Conservation (phyloP, 2,888 invertebrate species). For the Blera fallax region DNA sequence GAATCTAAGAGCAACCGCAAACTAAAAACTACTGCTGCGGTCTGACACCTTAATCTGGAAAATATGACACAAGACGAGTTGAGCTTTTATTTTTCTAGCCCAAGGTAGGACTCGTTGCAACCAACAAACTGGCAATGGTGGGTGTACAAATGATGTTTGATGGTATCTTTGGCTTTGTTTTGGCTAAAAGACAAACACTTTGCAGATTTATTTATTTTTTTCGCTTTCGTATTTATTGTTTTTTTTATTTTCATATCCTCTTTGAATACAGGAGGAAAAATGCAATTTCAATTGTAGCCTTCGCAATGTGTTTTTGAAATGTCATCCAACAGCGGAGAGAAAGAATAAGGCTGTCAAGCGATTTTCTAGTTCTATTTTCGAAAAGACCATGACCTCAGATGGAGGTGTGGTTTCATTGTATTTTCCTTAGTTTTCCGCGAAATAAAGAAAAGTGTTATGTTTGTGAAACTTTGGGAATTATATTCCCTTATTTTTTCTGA, state of each 20-base stretch:
- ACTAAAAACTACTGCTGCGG: conserved; percentile 51
- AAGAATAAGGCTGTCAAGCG: conserved; percentile 48
- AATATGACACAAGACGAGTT: conserved; percentile 73
- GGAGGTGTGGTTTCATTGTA: not conserved
- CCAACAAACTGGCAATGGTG: not conserved
- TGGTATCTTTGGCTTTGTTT: conserved; percentile 48
- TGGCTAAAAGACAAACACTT: conserved; percentile 56
- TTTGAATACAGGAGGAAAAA: conserved; percentile 15
- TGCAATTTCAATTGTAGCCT: conserved; percentile 64
- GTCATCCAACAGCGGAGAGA: conserved; percentile 5
- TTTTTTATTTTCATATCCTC: not conserved
- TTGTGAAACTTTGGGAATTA: not conserved
- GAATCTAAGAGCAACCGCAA: conserved; percentile 45
- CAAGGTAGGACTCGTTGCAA: conserved; percentile 36
- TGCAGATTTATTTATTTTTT: not conserved
- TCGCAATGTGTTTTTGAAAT: conserved; percentile 15
- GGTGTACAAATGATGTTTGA: conserved; percentile 51
- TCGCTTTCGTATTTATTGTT: conserved; percentile 21
- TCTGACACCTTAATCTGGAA: conserved; percentile 73
- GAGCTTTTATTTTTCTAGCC: conserved; percentile 50
- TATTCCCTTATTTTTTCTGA: no score
- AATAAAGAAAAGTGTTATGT: not conserved
- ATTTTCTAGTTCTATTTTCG: conserved; percentile 26
- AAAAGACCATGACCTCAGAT: conserved; percentile 53
- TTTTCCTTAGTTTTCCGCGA: no score